These are phyloP conservation scores for Aleiodes alternator DNA, from an alignment of 2,888 invertebrate genomes.

Conservation along the genomic window DNA sequence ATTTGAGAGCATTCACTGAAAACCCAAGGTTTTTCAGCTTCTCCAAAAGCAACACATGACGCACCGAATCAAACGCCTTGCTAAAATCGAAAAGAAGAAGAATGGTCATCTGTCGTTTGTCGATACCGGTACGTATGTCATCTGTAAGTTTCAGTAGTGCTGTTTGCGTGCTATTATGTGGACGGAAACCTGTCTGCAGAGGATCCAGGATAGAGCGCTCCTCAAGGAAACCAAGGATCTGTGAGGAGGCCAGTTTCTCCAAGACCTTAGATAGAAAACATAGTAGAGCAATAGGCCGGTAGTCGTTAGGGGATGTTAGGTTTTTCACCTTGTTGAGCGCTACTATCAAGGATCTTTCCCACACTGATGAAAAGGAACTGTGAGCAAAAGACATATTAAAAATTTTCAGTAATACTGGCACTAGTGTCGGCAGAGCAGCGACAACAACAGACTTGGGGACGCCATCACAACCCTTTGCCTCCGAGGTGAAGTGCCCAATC, in stretches of 20 bases:
- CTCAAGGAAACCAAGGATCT: too few species aligned
- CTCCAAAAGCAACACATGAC: too few species aligned
- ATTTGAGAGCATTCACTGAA: conserved; percentile 75
- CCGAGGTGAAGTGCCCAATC: not conserved
- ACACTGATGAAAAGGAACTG: not conserved
- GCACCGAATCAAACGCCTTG: too few species aligned
- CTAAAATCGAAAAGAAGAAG: too few species aligned
- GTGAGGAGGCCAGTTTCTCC: conserved; percentile 48
- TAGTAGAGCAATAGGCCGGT: conserved; percentile 11
- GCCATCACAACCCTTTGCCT: not conserved
- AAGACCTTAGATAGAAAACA: conserved; percentile 55
- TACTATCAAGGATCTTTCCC: not conserved
- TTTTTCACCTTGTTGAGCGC: not conserved
- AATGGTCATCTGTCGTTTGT: too few species aligned
- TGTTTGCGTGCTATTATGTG: too few species aligned
- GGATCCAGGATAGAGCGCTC: too few species aligned
- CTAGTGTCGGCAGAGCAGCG: not conserved
- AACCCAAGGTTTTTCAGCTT: conserved; percentile 54
- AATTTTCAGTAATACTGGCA: not conserved
- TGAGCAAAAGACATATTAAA: not conserved
- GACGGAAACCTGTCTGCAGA: too few species aligned
- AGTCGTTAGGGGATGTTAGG: conserved; percentile 20
- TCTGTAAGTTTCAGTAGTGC: too few species aligned
- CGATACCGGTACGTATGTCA: too few species aligned
- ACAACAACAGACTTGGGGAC: not conserved